These are phyloP conservation scores for Hirtodrosophila trivittata DNA, from an alignment of 2,888 invertebrate species.

Conservation along the genomic window DNA sequence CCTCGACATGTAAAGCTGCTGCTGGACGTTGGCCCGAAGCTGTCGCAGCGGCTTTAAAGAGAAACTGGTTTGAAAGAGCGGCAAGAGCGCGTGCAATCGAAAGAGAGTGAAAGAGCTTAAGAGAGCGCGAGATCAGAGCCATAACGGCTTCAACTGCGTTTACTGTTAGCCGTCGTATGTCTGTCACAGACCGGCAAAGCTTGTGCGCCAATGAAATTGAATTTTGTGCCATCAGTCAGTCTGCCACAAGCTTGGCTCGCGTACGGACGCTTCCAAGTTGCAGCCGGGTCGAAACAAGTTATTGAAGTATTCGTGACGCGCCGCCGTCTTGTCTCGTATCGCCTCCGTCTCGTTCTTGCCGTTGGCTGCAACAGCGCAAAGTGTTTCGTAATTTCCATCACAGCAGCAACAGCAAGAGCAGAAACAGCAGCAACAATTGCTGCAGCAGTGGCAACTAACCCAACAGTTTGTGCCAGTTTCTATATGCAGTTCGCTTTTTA, in stretches of 20 bases:
- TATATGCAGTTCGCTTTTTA: constrained; percentile 61
- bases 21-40: constrained; percentile 64
- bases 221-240: constrained; percentile 79
- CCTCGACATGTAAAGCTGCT: constrained; percentile 78
- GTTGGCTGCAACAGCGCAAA: constrained; percentile 61
- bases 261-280: constrained; percentile 71
- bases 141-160: constrained; percentile 66
- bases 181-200: constrained; percentile 46
- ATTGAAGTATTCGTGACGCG: constrained; percentile 21
- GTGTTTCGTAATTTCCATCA: constrained; percentile 74
- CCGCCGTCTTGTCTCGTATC: constrained; percentile 24
- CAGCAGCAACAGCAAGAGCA: constrained; percentile 17
- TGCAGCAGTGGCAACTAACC: constrained; percentile 9
- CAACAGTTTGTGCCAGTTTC: constrained; percentile 73
- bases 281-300: constrained; percentile 43
- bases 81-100: constrained; percentile 3
- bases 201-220: constrained; percentile 65
- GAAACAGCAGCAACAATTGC: constrained; percentile 30
- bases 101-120: constrained; percentile 8
- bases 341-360: constrained; percentile 30
- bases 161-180: constrained; percentile 66
- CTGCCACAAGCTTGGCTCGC: constrained; percentile 80
- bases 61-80: constrained; percentile 17
- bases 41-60: constrained; percentile 37
- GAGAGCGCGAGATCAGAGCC: constrained; percentile 16